Conservation (phyloP, 2,797 vertebrate genomes). For the Morus bassanus region DNA sequence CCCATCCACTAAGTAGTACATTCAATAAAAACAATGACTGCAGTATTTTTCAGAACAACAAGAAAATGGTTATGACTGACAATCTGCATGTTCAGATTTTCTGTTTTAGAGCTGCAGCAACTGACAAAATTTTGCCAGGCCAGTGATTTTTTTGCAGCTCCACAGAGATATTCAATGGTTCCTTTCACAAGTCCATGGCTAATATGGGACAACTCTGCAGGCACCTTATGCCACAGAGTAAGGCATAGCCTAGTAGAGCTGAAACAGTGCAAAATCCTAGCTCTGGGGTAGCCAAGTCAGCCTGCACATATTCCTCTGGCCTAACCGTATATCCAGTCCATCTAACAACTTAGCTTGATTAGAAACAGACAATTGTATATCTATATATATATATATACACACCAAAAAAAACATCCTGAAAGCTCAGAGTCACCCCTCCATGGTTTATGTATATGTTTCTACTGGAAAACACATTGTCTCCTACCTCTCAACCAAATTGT, state of each 20-base stretch:
- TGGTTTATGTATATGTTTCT: neutral
- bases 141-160: neutral
- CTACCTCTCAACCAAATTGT: neutral
- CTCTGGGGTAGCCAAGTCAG: neutral
- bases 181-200: neutral
- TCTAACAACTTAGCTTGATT: neutral
- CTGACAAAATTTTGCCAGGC: neutral
- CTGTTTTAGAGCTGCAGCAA: neutral
- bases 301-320: neutral
- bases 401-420: neutral
- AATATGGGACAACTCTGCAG: fast-evolving
- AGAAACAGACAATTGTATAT: neutral
- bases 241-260: neutral
- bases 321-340: neutral
- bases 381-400: neutral
- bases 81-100: neutral
- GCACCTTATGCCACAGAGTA: neutral
- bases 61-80: neutral
- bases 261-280: neutral
- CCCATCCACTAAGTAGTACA: neutral
- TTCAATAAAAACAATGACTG: neutral
- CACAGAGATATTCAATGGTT: neutral
- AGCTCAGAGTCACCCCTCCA: neutral
- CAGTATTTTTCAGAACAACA: neutral
- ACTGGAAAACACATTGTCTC: neutral